A percentile compares a stretch with the other conserved stretches of the same genome.
Evolutionary conservation across 2,797 vertebrate genomes (phyloP).

Genomic region (Lithobates sylvaticus): DNA sequence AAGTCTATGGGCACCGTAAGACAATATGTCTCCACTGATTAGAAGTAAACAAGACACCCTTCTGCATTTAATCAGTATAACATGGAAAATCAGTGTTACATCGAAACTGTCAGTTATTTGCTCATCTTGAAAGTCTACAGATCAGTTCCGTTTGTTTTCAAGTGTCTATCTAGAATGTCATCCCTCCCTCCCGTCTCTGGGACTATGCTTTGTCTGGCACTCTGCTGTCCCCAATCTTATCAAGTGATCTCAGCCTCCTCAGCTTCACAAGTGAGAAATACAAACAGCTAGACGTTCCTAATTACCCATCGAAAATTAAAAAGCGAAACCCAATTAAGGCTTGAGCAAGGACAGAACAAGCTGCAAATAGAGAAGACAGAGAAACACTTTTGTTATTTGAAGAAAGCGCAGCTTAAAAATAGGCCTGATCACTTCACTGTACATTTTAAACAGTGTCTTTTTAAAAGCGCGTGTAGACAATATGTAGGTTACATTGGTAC

Average conservation of each 20-base stretch:
- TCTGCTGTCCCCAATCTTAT: constrained; percentile 46
- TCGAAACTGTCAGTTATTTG: constrained; percentile 40
- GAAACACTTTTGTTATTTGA: constrained; percentile 39
- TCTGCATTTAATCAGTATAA: constrained; percentile 23
- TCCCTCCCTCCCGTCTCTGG: constrained; percentile 16
- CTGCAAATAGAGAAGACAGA: constrained; percentile 1
- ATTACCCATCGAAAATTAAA: constrained; percentile 52
- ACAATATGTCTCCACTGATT: constrained; percentile 29
- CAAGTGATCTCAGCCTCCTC: constrained; percentile 42
- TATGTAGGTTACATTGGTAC: constrained; percentile 2
- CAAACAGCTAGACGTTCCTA: constrained; percentile 49
- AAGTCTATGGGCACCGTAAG: constrained; percentile 7
- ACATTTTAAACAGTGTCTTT: constrained; percentile 31
- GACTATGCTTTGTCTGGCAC: constrained; percentile 43
- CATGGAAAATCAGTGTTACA: neutral
- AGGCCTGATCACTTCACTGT: constrained; percentile 33
- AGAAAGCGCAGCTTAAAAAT: constrained; percentile 33
- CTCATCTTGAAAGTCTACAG: constrained; percentile 29
- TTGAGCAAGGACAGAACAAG: neutral
- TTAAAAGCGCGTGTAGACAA: neutral
- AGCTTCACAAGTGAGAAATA: constrained; percentile 26
- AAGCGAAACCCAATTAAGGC: constrained; percentile 35
- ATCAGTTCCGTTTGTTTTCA: constrained; percentile 35
- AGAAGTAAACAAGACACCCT: constrained; percentile 18
- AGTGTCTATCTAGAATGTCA: constrained; percentile 23